A percentile compares a stretch with the other conserved stretches of the same genome.
phyloP scores from a whole-genome alignment of 2,888 invertebrate species.

The Aspidiotus destructor region DNA sequence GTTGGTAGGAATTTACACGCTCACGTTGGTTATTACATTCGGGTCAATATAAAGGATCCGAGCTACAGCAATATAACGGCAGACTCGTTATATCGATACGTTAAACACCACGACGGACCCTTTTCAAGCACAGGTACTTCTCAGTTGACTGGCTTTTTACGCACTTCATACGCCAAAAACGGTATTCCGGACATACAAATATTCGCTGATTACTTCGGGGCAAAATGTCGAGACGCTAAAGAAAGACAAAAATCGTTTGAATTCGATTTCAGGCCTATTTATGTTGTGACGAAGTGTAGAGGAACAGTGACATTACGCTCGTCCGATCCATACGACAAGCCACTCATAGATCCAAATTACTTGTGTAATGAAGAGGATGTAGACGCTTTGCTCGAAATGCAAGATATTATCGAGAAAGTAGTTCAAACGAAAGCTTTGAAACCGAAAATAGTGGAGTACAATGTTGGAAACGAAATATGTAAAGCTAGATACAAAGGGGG shows the following conservation, averaged over 20 bases:
- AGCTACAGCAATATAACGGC: slow-evolving; percentile 38
- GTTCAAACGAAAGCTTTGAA: slow-evolving; percentile 37
- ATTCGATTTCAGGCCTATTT: slow-evolving; percentile 36
- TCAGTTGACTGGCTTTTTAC: slow-evolving; percentile 43
- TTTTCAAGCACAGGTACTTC: slow-evolving; percentile 44
- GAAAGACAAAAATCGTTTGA: slow-evolving; percentile 34
- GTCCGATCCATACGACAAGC: slow-evolving; percentile 45
- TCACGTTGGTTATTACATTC: slow-evolving; percentile 43
- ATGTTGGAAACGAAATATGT: slow-evolving; percentile 36
- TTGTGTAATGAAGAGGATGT: slow-evolving; percentile 44
- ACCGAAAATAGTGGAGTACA: slow-evolving; percentile 37
- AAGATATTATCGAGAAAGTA: slow-evolving; percentile 38
- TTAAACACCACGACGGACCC: slow-evolving; percentile 42
- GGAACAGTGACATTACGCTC: slow-evolving; percentile 42
- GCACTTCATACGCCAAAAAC: slow-evolving; percentile 40
- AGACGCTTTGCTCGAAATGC: slow-evolving; percentile 39
- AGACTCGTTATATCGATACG: slow-evolving; percentile 40
- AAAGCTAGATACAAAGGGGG: slow-evolving; percentile 34
- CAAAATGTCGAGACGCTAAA: slow-evolving; percentile 23
- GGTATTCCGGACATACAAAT: slow-evolving; percentile 43
- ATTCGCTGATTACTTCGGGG: slow-evolving; percentile 41
- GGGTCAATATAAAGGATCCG: slow-evolving; percentile 34
- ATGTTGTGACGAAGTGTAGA: slow-evolving; percentile 42
- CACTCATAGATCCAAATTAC: slow-evolving; percentile 48
- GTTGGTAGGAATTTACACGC: slow-evolving; percentile 52